Evolutionary conservation across 2,888 invertebrate species (phyloP).

Genomic region (Mythimna albipuncta): DNA sequence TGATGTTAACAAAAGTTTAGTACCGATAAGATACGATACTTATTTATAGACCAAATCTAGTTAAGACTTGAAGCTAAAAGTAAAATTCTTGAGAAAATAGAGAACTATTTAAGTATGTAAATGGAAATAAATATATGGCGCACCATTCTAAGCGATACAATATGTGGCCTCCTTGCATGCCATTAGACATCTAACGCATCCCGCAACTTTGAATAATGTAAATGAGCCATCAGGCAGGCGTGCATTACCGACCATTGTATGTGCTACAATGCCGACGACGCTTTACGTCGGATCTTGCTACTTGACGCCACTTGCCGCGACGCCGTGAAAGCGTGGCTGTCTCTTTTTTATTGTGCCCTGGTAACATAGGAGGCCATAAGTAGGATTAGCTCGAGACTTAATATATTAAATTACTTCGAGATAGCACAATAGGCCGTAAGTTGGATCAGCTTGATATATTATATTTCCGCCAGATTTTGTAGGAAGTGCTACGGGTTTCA

Average conservation of each 20-base stretch:
- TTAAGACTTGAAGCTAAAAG: neutral
- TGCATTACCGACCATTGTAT: conserved; percentile 58
- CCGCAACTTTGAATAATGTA: conserved; percentile 51
- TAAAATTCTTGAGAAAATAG: neutral
- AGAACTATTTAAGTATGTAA: neutral
- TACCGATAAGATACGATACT: conserved; percentile 9
- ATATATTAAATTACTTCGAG: conserved; percentile 38
- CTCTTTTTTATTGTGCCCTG: conserved; percentile 57
- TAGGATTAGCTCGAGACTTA: conserved; percentile 45
- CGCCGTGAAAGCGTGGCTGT: conserved; percentile 46
- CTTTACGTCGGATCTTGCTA: conserved; percentile 49
- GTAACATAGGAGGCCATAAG: conserved; percentile 50
- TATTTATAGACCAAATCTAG: neutral
- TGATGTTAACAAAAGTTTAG: conserved; percentile 10
- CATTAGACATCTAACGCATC: conserved; percentile 46
- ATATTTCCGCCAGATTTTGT: conserved; percentile 11
- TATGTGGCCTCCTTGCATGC: conserved; percentile 46
- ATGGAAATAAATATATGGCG: neutral
- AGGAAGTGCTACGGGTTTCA: conserved; percentile 1
- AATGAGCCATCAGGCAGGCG: conserved; percentile 56
- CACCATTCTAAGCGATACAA: conserved; percentile 8
- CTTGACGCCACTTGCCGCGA: conserved; percentile 54
- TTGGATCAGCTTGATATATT: conserved; percentile 42
- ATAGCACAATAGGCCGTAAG: conserved; percentile 40
- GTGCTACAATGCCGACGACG: conserved; percentile 32